A percentile compares a stretch with the other conserved stretches of the same genome.
These are phyloP conservation scores for Solea solea DNA, from an alignment of 2,113 vertebrate genomes.

Conservation along the genomic window DNA sequence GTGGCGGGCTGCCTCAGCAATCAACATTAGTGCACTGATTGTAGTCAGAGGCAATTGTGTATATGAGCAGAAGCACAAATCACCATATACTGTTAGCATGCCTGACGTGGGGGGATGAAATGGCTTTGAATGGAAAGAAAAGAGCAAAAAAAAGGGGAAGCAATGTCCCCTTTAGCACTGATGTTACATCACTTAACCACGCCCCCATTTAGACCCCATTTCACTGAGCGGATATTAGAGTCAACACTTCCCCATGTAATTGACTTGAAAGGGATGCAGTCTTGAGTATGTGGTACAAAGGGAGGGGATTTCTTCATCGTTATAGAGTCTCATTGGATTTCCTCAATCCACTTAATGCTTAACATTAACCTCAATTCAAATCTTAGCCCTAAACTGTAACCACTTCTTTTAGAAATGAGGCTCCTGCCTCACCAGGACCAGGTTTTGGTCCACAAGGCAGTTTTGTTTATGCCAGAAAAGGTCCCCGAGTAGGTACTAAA, in stretches of 20 bases:
- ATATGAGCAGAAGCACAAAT: constrained; percentile 35
- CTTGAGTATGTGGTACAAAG: constrained; percentile 42
- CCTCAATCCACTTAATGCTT: constrained; percentile 5
- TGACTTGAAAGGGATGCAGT: constrained; percentile 60
- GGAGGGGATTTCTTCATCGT: constrained; percentile 24
- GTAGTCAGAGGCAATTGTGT: constrained; percentile 26
- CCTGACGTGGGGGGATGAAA: constrained; percentile 16
- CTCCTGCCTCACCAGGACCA: too few relatives aligned
- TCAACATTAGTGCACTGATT: constrained; percentile 33
- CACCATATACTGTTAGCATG: constrained; percentile 27
- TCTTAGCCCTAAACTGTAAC: too few relatives aligned
- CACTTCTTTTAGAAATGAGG: too few relatives aligned
- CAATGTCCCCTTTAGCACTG: constrained; percentile 32
- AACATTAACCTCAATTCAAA: too few relatives aligned
- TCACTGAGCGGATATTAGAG: constrained; percentile 47
- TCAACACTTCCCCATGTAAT: constrained; percentile 41
- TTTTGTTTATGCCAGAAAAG: too few relatives aligned
- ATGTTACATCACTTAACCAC: constrained; percentile 52
- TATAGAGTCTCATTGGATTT: constrained; percentile 47
- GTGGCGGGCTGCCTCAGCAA: constrained; percentile 4
- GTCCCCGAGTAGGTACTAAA: neutral
- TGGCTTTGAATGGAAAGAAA: neutral
- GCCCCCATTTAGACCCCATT: constrained; percentile 48
- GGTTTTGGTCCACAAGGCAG: too few relatives aligned
- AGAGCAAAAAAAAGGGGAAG: neutral